A percentile compares a stretch with the other conserved stretches of the same genome.
Conservation (phyloP, 1,140 invertebrate species). For the Olivierus martensii region DNA sequence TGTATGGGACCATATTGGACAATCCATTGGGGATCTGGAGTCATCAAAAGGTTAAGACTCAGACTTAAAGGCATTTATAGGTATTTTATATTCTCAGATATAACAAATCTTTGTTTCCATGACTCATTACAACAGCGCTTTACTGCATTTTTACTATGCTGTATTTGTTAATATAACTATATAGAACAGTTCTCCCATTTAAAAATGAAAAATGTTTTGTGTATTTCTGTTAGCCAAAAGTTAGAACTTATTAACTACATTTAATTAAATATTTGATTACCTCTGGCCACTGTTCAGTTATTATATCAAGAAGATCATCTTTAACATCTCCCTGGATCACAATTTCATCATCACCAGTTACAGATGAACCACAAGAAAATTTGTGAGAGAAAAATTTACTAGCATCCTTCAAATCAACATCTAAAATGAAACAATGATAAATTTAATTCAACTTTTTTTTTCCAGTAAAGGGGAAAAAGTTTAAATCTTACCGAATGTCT, state of each 20-base stretch:
- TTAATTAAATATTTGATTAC: too few species aligned
- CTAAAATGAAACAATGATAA: conserved; percentile 36
- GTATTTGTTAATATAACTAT: background rate
- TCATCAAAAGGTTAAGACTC: too few species aligned
- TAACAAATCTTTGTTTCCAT: too few species aligned
- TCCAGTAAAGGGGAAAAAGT: background rate
- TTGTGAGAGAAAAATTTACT: conserved; percentile 95
- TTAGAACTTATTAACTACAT: background rate
- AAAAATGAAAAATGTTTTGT: conserved; percentile 1
- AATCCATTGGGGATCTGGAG: too few species aligned
- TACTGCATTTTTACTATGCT: too few species aligned
- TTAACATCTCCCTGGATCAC: conserved; percentile 98
- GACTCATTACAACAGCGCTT: too few species aligned
- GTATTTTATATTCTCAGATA: too few species aligned
- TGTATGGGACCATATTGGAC: too few species aligned
- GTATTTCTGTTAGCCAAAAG: background rate
- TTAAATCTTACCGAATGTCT: conserved; percentile 61
- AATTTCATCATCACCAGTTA: conserved; percentile 97
- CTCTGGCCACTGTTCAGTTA: conserved; percentile 95
- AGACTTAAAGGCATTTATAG: too few species aligned
- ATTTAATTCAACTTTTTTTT: background rate
- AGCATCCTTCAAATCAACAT: conserved; percentile 95
- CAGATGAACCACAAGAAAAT: conserved; percentile 97
- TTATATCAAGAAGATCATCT: conserved; percentile 92
- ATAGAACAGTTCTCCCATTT: background rate